Base-by-base conservation (phyloP, 2,113 vertebrate genomes). In the Typhlomys cinereus region DNA sequence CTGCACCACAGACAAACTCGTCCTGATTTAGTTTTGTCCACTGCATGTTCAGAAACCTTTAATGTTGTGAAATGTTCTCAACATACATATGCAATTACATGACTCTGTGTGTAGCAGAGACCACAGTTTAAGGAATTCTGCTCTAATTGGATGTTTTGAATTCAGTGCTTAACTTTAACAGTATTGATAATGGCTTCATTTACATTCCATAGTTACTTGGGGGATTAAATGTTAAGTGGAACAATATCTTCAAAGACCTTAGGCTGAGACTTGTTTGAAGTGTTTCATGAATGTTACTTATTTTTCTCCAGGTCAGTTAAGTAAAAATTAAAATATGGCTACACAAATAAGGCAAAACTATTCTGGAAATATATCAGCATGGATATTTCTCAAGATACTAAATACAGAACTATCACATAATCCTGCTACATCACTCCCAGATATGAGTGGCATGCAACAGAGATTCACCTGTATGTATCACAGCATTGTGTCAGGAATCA, bases 171-270 rank as follows among this genome's bases (percentile, higher is more conserved):
- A 44, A 59, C 18, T 46, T 18, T 18, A 89, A 5, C 29, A 62
- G 1, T 89, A 18, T 34, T 44, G 8, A 52, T 50, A 61, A 61
- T 50, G 84, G 44, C 41, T 74, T 31, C 31, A 79, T 6, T 79
- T 46, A 74, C 15, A 48, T 67, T 8, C 73, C 20, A 52, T 7
- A 67, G 48, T 84, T 92, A 10, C 66, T 81, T 31, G 44, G 69
- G 89, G 10, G 15, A 78, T 59, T 85, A 94, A 93, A 67, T 73
- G n/a, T 59, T 85, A 94, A 93, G 62, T 73, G n/a, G 71, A n/a
- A 52, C 48, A 48, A 54, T 41, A 81, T 21, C 23, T 71, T 17
- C 46, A 83, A 82, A 94, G n/a, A 89, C 2, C 54, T 88, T 67
- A 36, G 69, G 54, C 1, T 66, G 2, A 54, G 13, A 46, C 48